phyloP scores from a whole-genome alignment of 2,888 invertebrate genomes.

The Sinotaia quadrata region DNA sequence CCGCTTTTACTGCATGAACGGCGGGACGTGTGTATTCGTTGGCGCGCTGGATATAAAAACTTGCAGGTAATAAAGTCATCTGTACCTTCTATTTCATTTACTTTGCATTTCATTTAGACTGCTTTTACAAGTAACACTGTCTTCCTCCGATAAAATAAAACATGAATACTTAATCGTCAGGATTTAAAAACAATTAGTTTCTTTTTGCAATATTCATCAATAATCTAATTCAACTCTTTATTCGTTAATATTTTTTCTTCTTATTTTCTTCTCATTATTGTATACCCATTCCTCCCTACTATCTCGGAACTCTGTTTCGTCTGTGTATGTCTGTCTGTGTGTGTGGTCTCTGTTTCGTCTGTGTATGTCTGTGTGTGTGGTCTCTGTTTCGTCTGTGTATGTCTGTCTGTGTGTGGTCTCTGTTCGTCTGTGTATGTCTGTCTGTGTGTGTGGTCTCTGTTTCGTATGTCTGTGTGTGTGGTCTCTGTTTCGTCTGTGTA shows the following conservation, averaged over 20 bases:
- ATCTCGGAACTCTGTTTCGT: not conserved
- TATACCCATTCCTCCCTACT: not conserved
- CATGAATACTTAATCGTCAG: too few relatives aligned
- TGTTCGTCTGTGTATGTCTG: not conserved
- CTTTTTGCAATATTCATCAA: too few relatives aligned
- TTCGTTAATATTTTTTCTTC: too few relatives aligned
- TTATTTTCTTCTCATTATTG: not conserved
- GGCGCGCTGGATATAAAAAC: slow-evolving; percentile 60
- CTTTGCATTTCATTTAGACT: too few relatives aligned
- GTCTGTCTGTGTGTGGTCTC: not conserved
- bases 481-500: not conserved
- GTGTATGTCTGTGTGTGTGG: slow-evolving; percentile 1
- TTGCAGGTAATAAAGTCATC: slow-evolving; percentile 50
- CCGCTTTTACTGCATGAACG: slow-evolving; percentile 58
- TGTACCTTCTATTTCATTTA: not conserved
- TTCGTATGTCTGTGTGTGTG: not conserved
- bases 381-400: not conserved
- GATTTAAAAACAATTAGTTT: too few relatives aligned
- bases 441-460: not conserved
- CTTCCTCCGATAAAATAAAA: too few relatives aligned
- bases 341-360: not conserved
- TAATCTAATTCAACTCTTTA: too few relatives aligned
- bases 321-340: not conserved
- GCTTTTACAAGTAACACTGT: not conserved
- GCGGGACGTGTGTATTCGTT: slow-evolving; percentile 57